phyloP scores from a whole-genome alignment of 2,888 invertebrate species.

The Drosophila colorata region DNA sequence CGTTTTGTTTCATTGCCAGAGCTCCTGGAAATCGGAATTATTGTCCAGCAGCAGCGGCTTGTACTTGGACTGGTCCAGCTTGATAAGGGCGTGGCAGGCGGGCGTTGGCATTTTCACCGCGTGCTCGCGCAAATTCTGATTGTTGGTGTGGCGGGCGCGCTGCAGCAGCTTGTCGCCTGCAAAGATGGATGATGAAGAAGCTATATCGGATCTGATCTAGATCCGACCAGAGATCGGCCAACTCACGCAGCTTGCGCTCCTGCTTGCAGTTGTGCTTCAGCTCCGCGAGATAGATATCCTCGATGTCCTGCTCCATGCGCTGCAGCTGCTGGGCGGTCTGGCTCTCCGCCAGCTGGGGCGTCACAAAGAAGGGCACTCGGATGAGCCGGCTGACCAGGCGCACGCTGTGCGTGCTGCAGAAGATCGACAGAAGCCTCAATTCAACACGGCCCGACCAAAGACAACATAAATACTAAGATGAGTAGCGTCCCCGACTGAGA shows the following conservation, averaged over 20 bases:
- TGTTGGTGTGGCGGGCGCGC: conserved; percentile 56
- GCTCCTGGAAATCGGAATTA: conserved; percentile 3
- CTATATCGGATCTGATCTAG: no score
- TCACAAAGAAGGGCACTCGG: conserved; percentile 96
- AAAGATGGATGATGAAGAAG: conserved; percentile 1
- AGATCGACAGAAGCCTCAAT: neutral
- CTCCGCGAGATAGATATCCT: conserved; percentile 55
- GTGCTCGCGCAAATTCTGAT: conserved; percentile 47
- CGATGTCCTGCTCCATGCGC: conserved; percentile 61
- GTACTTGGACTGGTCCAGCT: conserved; percentile 31
- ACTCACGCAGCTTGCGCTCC: conserved; percentile 70
- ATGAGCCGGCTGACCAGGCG: conserved; percentile 90
- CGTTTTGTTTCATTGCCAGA: neutral
- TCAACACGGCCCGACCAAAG: neutral
- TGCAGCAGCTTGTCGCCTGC: conserved; percentile 63
- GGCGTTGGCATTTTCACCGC: conserved; percentile 61
- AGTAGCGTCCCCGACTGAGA: no score
- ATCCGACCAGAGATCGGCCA: neutral
- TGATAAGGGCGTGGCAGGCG: conserved; percentile 54
- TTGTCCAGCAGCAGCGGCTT: conserved; percentile 30
- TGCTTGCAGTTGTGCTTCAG: conserved; percentile 62
- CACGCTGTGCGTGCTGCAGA: conserved; percentile 83
- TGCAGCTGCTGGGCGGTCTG: conserved; percentile 37
- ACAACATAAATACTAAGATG: no score
- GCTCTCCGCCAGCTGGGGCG: conserved; percentile 90